These are phyloP conservation scores for Stomatorhinus ivindoensis DNA, from an alignment of 2,113 vertebrate species.

Conservation along the genomic window DNA sequence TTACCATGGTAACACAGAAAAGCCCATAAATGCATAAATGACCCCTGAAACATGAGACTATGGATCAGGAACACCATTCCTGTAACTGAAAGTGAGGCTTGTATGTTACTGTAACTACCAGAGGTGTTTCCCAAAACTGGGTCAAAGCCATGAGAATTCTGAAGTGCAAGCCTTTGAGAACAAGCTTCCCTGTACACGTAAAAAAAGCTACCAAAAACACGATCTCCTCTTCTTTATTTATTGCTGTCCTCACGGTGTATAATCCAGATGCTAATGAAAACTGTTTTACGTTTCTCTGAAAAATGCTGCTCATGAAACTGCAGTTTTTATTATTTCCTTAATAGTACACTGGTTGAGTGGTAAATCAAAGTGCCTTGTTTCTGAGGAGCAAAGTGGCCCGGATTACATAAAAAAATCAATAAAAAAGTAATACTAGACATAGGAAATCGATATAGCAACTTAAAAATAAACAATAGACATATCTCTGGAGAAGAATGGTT, in stretches of 20 bases:
- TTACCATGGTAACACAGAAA: conserved; percentile 18
- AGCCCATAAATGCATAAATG: conserved; percentile 9
- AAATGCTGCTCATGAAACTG: neutral
- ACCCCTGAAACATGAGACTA: neutral
- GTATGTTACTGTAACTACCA: neutral
- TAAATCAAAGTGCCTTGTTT: neutral
- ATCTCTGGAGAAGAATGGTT: neutral
- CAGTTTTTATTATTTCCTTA: neutral
- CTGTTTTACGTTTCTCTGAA: neutral
- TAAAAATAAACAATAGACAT: neutral
- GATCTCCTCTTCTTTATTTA: neutral
- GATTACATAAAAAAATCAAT: neutral
- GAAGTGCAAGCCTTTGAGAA: neutral
- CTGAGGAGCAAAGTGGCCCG: neutral
- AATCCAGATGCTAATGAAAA: neutral
- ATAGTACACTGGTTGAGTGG: neutral
- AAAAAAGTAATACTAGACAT: neutral
- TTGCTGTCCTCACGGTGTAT: neutral
- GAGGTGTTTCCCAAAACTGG: neutral
- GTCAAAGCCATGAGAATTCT: neutral
- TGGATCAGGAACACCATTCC: neutral
- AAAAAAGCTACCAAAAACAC: neutral
- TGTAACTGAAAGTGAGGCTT: neutral
- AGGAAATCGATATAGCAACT: neutral
- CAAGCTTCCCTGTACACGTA: neutral